Evolutionary conservation across 2,888 invertebrate species (phyloP).

Genomic region (Smittia aterrima): DNA sequence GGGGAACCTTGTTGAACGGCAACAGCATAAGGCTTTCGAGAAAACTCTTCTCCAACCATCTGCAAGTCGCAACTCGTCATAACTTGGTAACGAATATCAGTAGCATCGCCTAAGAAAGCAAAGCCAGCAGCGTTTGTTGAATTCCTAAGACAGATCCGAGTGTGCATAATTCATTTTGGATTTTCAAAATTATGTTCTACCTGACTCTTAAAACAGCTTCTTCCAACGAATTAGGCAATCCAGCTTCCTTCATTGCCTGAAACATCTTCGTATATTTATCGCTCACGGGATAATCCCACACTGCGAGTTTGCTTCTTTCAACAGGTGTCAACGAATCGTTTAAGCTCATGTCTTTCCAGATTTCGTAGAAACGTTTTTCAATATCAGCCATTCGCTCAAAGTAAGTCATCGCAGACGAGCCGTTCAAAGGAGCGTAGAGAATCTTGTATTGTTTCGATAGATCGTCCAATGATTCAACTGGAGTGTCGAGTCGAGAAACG

Average conservation of each 20-base stretch:
- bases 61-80: slow-evolving; percentile 72
- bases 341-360: slow-evolving; percentile 97
- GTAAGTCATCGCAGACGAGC: slow-evolving; percentile 88
- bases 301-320: slow-evolving; percentile 89
- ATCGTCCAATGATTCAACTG: slow-evolving; percentile 88
- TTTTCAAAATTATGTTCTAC: not conserved
- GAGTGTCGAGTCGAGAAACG: slow-evolving; percentile 84
- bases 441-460: slow-evolving; percentile 54
- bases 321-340: slow-evolving; percentile 88
- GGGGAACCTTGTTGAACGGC: slow-evolving; percentile 96
- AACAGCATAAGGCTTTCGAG: slow-evolving; percentile 94
- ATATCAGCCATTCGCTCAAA: slow-evolving; percentile 95
- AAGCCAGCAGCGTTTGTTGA: slow-evolving; percentile 77
- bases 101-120: slow-evolving; percentile 92
- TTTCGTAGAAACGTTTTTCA: slow-evolving; percentile 93
- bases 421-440: slow-evolving; percentile 87
- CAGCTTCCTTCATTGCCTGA: slow-evolving; percentile 88
- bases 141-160: slow-evolving; percentile 49
- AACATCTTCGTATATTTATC: slow-evolving; percentile 99
- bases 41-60: slow-evolving; percentile 95
- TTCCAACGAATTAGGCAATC: slow-evolving; percentile 73
- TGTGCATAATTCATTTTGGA: not conserved
- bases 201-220: slow-evolving; percentile 76
- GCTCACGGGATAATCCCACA: slow-evolving; percentile 98
- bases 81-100: slow-evolving; percentile 68